These are phyloP conservation scores for Aphelenchoides fujianensis DNA, from an alignment of 1,140 invertebrate species.

Conservation along the genomic window DNA sequence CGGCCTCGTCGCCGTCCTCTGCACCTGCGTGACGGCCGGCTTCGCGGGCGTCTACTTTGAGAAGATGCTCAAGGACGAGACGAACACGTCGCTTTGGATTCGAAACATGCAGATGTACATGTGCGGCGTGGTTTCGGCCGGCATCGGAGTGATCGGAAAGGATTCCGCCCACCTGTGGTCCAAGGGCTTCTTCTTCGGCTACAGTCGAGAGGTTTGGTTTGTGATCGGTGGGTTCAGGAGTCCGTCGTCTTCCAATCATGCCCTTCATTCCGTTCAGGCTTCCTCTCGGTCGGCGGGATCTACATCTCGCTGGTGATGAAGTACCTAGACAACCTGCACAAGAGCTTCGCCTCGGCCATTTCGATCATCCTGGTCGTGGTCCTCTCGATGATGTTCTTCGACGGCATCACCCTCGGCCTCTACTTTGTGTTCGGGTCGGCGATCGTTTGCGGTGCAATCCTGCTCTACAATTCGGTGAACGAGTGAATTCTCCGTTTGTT, in stretches of 20 bases:
- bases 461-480: slow-evolving; percentile 59
- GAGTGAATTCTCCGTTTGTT: no score
- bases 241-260: background rate
- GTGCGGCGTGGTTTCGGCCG: slow-evolving; percentile 35
- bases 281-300: slow-evolving; percentile 57
- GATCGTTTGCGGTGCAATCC: slow-evolving; percentile 49
- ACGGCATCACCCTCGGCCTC: slow-evolving; percentile 38
- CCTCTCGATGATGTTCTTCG: slow-evolving; percentile 53
- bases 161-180: slow-evolving; percentile 28
- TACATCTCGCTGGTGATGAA: slow-evolving; percentile 63
- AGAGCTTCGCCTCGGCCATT: slow-evolving; percentile 59
- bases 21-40: slow-evolving; percentile 60
- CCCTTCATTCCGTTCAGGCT: slow-evolving; percentile 41
- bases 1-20: slow-evolving; percentile 55
- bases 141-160: slow-evolving; percentile 35
- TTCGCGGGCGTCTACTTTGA: slow-evolving; percentile 62
- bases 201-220: slow-evolving; percentile 45
- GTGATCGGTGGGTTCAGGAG: slow-evolving; percentile 48
- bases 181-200: slow-evolving; percentile 58
- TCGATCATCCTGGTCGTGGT: slow-evolving; percentile 60
- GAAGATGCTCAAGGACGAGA: slow-evolving; percentile 62
- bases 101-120: slow-evolving; percentile 61
- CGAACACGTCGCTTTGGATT: slow-evolving; percentile 58
- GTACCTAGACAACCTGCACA: slow-evolving; percentile 60
- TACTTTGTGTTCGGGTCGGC: slow-evolving; percentile 56